Base-by-base conservation (phyloP, 2,797 vertebrate species). In the Pseudotriccus pelzelni region DNA sequence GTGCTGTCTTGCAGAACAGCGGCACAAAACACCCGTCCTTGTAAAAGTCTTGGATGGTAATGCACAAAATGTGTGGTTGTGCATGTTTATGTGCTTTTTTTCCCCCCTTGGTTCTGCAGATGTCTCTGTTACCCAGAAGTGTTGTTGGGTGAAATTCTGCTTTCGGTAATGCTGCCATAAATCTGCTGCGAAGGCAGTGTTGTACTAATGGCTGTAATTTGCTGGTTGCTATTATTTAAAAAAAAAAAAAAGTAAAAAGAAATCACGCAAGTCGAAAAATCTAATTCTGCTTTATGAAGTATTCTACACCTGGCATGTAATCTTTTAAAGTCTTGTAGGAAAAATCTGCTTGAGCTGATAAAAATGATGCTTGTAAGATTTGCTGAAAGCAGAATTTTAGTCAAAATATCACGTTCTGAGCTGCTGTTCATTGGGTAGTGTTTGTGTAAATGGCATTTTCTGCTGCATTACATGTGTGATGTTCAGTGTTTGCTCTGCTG, bases 321-420 rank as follows among this genome's bases (percentile, higher is more conserved):
- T 78, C 19, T 67, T 87, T 81, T 73, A 63, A 86, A 88, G 66
- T 86, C 55, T 86, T 55, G 44, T 23, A 41, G 73, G 62, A 66
- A 87, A 86, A 89, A 91, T 69, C 32, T 93, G 37, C 69, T 81
- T 56, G 44, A 90, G 43, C 68, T 89, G 70, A 74, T 94, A 78
- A 92, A 95, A 91, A 73, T 70, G 15, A 28, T 89, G 36, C 34
- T 43, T 76, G 6, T 5, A 39, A 67, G 58, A 70, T 83, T 89
- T 84, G 12, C 37, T 78, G 73, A 86, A 91, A 86, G 72, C 22
- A 14, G 46, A 67, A 68, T 86, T 89, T 69, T 84, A 82, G 87
- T 91, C 36, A 62, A 69, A 87, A 47, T 64, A 23, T 2, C 22
- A 6, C 39, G 30, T 85, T 91, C 55, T 52, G 85, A 93, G 84